Conservation (phyloP, 1,140 invertebrate genomes). For the Ericerus pela region DNA sequence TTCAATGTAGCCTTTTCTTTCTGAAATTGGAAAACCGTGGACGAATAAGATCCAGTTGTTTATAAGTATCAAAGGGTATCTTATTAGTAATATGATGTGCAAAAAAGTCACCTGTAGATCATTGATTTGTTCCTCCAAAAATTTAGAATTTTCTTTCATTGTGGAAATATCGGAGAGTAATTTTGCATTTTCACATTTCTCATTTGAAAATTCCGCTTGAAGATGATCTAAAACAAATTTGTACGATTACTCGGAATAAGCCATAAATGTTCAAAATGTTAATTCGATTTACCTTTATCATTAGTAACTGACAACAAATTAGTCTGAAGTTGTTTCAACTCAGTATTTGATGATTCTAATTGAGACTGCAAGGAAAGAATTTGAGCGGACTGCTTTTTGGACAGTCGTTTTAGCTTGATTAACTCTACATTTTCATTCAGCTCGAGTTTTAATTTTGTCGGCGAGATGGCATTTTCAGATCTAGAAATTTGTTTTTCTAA, state of each 20-base stretch:
- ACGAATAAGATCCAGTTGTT: too few species aligned
- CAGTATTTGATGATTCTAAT: background rate
- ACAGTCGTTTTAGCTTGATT: slow-evolving; percentile 11
- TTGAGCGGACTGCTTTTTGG: slow-evolving; percentile 8
- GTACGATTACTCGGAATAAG: background rate
- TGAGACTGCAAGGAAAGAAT: background rate
- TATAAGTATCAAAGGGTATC: too few species aligned
- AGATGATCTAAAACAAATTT: background rate
- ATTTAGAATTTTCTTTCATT: background rate
- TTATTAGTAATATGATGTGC: too few species aligned
- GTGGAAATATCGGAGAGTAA: background rate
- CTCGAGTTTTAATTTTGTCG: background rate
- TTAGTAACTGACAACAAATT: background rate
- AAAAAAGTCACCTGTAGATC: background rate
- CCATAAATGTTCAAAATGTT: background rate
- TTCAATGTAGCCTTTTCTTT: background rate
- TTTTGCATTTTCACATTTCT: background rate
- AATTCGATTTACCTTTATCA: slow-evolving; percentile 1
- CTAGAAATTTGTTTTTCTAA: background rate
- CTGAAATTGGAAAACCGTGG: slow-evolving; percentile 1
- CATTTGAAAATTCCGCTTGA: background rate
- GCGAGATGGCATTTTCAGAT: background rate
- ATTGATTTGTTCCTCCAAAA: background rate
- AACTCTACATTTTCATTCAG: slow-evolving; percentile 6
- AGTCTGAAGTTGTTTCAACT: background rate